These are phyloP conservation scores for Clostera curtula DNA, from an alignment of 2,888 invertebrate species.

Conservation along the genomic window DNA sequence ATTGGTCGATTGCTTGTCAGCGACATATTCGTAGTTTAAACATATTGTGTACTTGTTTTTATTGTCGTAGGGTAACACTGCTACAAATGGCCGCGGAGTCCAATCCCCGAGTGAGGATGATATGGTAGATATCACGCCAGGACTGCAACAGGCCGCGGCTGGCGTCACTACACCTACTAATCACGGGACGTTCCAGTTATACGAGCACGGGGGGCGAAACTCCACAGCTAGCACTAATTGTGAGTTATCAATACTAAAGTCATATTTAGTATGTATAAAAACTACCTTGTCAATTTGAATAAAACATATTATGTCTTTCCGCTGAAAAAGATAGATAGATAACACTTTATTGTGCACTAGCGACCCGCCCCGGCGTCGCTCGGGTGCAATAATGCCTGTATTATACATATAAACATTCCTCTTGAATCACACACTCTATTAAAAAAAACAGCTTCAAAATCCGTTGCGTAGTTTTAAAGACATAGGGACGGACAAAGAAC, in stretches of 20 bases:
- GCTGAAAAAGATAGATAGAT: too few species aligned
- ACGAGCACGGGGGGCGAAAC: constrained; percentile 48
- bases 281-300: too few species aligned
- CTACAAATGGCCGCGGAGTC: constrained; percentile 39
- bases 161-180: constrained; percentile 45
- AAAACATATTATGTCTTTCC: too few species aligned
- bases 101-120: constrained; percentile 45
- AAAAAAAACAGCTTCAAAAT: too few species aligned
- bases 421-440: too few species aligned
- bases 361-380: too few species aligned
- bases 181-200: constrained; percentile 64
- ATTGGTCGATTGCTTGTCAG: background rate
- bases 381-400: too few species aligned
- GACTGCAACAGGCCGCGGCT: constrained; percentile 41
- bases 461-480: too few species aligned
- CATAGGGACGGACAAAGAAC: too few species aligned
- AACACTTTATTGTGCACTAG: too few species aligned
- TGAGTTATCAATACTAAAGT: too few species aligned
- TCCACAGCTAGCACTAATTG: constrained; percentile 47
- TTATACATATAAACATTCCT: too few species aligned
- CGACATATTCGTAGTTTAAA: background rate
- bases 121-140: constrained; percentile 56
- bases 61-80: constrained; percentile 39
- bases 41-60: background rate
- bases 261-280: constrained; percentile 2